Conservation (phyloP, 2,113 vertebrate species). For the Gopherus evgoodei region DNA sequence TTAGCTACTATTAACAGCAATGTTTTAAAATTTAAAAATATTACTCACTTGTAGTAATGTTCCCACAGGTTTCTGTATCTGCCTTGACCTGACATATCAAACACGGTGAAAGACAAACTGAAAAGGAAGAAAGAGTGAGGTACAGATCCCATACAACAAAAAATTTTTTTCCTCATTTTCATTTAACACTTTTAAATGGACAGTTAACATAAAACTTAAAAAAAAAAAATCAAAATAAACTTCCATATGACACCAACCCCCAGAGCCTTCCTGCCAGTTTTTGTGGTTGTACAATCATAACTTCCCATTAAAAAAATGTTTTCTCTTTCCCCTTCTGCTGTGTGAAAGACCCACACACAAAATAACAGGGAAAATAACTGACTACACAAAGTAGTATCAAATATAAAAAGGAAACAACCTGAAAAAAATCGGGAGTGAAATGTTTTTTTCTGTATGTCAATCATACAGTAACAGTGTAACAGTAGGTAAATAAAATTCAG, state of each 20-base stretch:
- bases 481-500: background rate
- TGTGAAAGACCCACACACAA: background rate
- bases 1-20: background rate
- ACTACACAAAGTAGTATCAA: background rate
- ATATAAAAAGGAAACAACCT: background rate
- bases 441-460: background rate
- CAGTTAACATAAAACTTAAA: background rate
- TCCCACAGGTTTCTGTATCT: conserved; percentile 99
- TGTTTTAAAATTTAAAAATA: conserved; percentile 19
- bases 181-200: background rate
- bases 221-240: background rate
- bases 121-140: conserved; percentile 35
- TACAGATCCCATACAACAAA: background rate
- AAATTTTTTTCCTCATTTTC: background rate
- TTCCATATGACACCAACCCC: background rate
- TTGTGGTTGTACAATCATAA: background rate
- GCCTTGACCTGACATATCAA: conserved; percentile 99
- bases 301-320: background rate
- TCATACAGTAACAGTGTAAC: background rate
- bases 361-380: background rate
- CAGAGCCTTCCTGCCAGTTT: background rate
- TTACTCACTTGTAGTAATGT: conserved; percentile 97
- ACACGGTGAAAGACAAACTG: conserved; percentile 98
- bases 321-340: background rate
- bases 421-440: background rate